These are phyloP conservation scores for Emesis russula DNA, from an alignment of 2,888 invertebrate genomes.

Conservation along the genomic window DNA sequence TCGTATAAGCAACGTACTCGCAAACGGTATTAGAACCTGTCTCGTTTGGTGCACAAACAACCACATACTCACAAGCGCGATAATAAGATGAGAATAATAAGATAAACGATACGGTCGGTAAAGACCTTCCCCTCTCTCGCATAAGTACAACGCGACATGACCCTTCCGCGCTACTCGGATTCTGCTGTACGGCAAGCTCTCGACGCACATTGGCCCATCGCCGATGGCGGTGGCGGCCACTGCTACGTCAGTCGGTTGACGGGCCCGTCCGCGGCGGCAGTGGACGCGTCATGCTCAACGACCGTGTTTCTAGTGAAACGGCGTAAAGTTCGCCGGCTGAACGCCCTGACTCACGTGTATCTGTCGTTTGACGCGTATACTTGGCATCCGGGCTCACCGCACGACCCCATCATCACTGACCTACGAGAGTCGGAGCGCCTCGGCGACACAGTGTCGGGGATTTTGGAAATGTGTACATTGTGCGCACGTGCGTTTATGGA, in stretches of 20 bases:
- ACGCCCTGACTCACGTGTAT: neutral
- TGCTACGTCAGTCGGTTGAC: conserved; percentile 3
- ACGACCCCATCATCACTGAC: conserved; percentile 8
- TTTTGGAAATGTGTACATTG: conserved; percentile 4
- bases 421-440: conserved; percentile 7
- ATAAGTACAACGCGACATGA: neutral
- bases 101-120: neutral
- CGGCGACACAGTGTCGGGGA: conserved; percentile 3
- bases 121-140: neutral
- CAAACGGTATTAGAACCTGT: no score
- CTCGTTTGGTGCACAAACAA: no score
- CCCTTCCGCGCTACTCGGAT: neutral
- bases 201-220: conserved; percentile 9
- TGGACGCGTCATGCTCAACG: neutral
- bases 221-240: neutral
- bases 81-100: neutral
- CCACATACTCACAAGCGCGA: no score
- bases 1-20: no score
- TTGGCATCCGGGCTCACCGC: conserved; percentile 13
- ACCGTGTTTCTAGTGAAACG: conserved; percentile 16
- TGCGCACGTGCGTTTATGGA: neutral
- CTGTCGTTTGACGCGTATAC: conserved; percentile 10
- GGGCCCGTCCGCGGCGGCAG: neutral
- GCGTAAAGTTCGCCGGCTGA: conserved; percentile 13
- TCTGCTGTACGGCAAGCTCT: neutral